These are phyloP conservation scores for Oenanthe melanoleuca DNA, from an alignment of 2,113 vertebrate species.

Conservation along the genomic window DNA sequence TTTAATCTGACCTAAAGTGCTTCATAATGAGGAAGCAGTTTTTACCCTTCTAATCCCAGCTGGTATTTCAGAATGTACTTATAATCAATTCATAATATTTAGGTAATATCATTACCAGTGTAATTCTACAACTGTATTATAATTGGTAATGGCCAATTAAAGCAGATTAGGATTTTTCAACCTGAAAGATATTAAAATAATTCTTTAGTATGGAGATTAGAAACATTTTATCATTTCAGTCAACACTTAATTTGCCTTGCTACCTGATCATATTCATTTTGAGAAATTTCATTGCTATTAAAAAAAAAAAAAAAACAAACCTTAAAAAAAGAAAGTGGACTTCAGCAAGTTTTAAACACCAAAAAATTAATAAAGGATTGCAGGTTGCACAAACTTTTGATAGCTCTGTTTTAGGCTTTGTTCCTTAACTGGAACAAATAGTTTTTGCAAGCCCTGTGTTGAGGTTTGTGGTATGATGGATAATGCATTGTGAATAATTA, in stretches of 20 bases:
- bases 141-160: constrained; percentile 18
- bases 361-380: not conserved
- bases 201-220: not conserved
- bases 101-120: not conserved
- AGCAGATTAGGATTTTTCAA: constrained; percentile 20
- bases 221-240: not conserved
- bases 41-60: not conserved
- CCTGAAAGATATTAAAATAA: not conserved
- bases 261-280: not conserved
- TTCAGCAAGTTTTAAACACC: not conserved
- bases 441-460: constrained; percentile 11
- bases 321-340: not conserved
- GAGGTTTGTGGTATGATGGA: constrained; percentile 48
- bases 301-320: not conserved
- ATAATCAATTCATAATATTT: not conserved
- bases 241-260: not conserved
- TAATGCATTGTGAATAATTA: constrained; percentile 66
- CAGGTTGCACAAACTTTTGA: not conserved
- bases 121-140: not conserved
- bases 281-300: not conserved
- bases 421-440: not conserved
- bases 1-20: not conserved
- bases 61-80: not conserved
- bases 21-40: not conserved
- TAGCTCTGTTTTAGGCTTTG: not conserved